Conservation (phyloP, 2,888 invertebrate species). For the Pegoplata infirma region DNA sequence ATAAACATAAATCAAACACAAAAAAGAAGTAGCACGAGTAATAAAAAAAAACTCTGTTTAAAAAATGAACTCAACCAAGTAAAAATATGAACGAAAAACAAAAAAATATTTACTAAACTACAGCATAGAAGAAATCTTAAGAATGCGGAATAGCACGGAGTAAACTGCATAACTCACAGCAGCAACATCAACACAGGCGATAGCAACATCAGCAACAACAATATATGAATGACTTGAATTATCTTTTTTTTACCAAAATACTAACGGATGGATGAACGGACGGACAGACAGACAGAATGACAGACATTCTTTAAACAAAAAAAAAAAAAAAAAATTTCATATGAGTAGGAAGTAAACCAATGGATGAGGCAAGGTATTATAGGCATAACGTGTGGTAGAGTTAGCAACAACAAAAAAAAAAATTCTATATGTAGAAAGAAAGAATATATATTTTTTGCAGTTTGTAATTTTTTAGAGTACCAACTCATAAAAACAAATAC, state of each 20-base stretch:
- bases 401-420: constrained; percentile 40
- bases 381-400: constrained; percentile 28
- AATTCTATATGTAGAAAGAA: not conserved
- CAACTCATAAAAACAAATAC: not conserved
- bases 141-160: constrained; percentile 58
- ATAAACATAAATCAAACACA: constrained; percentile 50
- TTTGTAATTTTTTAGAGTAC: not conserved
- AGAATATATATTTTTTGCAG: not conserved
- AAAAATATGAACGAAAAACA: constrained; percentile 4
- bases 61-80: not conserved
- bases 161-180: constrained; percentile 56
- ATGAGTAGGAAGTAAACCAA: constrained; percentile 39
- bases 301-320: not conserved
- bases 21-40: constrained; percentile 45
- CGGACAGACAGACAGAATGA: not conserved
- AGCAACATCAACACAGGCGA: constrained; percentile 15
- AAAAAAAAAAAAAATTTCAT: constrained; percentile 21
- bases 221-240: constrained; percentile 37
- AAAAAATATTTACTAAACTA: constrained; percentile 29
- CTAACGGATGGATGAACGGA: constrained; percentile 46
- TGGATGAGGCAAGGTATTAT: constrained; percentile 36
- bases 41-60: constrained; percentile 25
- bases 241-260: constrained; percentile 47
- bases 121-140: constrained; percentile 56
- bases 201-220: constrained; percentile 24